Evolutionary conservation across 1,140 invertebrate genomes (phyloP).

Genomic region (Dysdera silvatica): DNA sequence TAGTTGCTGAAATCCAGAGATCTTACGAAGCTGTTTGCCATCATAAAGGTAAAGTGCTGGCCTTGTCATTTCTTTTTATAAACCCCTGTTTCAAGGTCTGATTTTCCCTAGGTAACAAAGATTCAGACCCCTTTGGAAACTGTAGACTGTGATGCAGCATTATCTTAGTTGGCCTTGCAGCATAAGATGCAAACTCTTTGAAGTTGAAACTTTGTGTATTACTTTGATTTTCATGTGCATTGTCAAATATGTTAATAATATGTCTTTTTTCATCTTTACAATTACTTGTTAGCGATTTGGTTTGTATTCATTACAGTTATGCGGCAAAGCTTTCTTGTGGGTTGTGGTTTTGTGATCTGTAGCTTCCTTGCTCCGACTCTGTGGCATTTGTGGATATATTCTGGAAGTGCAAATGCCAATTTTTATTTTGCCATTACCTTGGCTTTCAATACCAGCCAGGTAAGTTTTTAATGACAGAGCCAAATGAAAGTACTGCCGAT

Average conservation of each 20-base stretch:
- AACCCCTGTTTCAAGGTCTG: too few relatives aligned
- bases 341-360: constrained; percentile 78
- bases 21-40: too few relatives aligned
- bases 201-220: neutral
- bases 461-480: too few relatives aligned
- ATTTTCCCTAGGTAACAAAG: too few relatives aligned
- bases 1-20: too few relatives aligned
- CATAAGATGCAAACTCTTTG: too few relatives aligned
- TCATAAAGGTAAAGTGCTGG: too few relatives aligned
- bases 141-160: too few relatives aligned
- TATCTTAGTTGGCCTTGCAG: too few relatives aligned
- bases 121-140: too few relatives aligned
- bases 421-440: constrained; percentile 98
- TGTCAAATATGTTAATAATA: neutral
- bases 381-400: constrained; percentile 97
- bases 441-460: constrained; percentile 81
- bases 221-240: neutral
- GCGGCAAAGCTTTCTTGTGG: constrained; percentile 84
- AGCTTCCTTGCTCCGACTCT: constrained; percentile 85
- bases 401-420: constrained; percentile 96
- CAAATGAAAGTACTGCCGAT: too few relatives aligned
- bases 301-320: constrained; percentile 51
- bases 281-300: constrained; percentile 2
- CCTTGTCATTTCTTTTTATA: too few relatives aligned
- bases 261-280: neutral